Conservation (phyloP, 2,888 invertebrate species). For the Cyaniris semiargus region DNA sequence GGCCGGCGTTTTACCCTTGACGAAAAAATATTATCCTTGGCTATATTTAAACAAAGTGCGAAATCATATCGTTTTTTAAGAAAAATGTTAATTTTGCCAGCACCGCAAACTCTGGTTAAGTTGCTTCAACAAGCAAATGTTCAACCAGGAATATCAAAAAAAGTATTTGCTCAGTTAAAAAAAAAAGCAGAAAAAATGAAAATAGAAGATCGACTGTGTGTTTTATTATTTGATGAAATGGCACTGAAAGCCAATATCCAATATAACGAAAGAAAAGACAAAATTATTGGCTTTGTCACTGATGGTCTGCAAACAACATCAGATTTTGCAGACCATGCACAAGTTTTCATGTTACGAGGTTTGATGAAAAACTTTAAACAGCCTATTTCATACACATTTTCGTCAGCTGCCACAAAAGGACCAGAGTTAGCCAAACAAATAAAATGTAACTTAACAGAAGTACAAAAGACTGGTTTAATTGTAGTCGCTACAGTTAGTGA, state of each 20-base stretch:
- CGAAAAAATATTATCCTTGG: too few relatives aligned
- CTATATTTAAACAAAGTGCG: too few relatives aligned
- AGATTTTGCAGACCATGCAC: neutral
- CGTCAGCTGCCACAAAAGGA: neutral
- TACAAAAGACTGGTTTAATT: neutral
- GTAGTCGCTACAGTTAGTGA: neutral
- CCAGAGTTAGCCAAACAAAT: neutral
- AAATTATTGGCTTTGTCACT: neutral
- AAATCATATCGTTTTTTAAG: too few relatives aligned
- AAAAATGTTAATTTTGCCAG: too few relatives aligned
- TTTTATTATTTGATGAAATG: neutral
- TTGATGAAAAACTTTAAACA: neutral
- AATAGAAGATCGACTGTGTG: neutral
- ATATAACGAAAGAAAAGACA: conserved; percentile 5
- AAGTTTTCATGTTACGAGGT: neutral
- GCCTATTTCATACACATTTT: neutral
- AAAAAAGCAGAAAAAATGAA: neutral
- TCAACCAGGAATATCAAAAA: neutral
- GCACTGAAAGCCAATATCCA: neutral
- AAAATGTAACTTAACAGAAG: neutral
- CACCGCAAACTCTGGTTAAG: neutral
- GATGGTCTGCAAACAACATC: neutral
- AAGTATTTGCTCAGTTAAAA: neutral
- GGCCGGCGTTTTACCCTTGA: too few relatives aligned
- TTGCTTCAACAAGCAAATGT: neutral